Percentiles rank a stretch among this genome's conserved stretches.
phyloP scores from a whole-genome alignment of 2,113 vertebrate genomes.

The Myiopsitta monachus region DNA sequence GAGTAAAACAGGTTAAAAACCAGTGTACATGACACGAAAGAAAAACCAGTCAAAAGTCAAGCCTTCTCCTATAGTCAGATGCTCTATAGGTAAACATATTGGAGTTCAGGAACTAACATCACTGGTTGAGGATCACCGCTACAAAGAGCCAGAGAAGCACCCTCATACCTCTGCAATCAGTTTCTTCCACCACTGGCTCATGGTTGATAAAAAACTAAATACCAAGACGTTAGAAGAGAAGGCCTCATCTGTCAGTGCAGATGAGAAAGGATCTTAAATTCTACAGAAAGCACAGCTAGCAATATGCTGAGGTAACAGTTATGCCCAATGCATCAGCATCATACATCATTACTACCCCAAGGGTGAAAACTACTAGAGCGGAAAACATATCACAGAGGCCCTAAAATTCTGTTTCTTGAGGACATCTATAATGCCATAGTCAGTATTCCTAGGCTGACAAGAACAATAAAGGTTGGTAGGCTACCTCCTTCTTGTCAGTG shows the following conservation, averaged over 20 bases:
- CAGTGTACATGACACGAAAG: not conserved
- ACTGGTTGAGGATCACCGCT: not conserved
- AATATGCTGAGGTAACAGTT: constrained; percentile 38
- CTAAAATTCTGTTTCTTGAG: constrained; percentile 4
- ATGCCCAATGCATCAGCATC: not conserved
- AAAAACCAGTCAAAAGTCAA: not conserved
- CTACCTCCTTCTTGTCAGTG: not conserved
- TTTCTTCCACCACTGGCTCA: not conserved
- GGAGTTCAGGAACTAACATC: not conserved
- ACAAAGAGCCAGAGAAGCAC: not conserved
- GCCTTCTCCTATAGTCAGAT: not conserved
- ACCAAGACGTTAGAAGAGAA: not conserved
- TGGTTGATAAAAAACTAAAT: not conserved
- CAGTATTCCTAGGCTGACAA: not conserved
- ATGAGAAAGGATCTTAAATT: not conserved
- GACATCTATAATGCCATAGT: not conserved
- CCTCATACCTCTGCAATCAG: not conserved
- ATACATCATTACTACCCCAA: not conserved
- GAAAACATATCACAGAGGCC: not conserved
- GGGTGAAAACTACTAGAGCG: not conserved
- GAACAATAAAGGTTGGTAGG: not conserved
- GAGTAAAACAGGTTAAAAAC: not conserved
- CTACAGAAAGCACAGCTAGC: not conserved
- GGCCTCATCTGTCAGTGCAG: not conserved
- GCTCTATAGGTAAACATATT: not conserved